Conservation (phyloP, 92 coral and sea anemone genomes). For the Meandrina meandrites region DNA sequence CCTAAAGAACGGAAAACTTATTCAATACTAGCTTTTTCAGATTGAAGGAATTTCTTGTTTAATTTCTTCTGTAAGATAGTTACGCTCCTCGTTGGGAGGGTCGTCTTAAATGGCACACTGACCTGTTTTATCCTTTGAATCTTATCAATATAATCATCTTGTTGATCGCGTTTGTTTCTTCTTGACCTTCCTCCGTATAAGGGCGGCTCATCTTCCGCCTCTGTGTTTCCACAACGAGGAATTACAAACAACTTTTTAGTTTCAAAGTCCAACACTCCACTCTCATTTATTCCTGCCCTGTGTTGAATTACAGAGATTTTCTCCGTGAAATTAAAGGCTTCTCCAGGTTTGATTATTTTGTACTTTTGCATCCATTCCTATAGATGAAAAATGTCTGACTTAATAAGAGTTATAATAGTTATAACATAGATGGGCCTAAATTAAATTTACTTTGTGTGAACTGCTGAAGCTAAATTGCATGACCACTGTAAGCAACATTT, state of each 20-base stretch:
- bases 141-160: background rate
- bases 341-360: background rate
- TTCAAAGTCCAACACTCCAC: constrained; percentile 69
- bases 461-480: too few species aligned
- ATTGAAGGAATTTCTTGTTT: too few species aligned
- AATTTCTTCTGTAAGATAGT: too few species aligned
- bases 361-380: constrained; percentile 36
- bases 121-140: background rate
- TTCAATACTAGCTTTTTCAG: background rate
- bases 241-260: constrained; percentile 48
- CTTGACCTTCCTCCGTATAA: constrained; percentile 43
- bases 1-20: constrained; percentile 15
- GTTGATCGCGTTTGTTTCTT: constrained; percentile 40
- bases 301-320: background rate
- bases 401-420: too few species aligned
- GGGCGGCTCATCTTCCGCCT: constrained; percentile 58
- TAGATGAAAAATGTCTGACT: background rate
- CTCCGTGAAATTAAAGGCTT: background rate
- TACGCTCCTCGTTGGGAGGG: too few species aligned
- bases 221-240: constrained; percentile 77
- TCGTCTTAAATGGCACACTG: background rate
- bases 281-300: constrained; percentile 72
- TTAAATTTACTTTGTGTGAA: too few species aligned
- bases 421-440: too few species aligned
- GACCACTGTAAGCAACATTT: too few species aligned